Conservation (phyloP, 1,140 invertebrate species). For the Diabrotica undecimpunctata region DNA sequence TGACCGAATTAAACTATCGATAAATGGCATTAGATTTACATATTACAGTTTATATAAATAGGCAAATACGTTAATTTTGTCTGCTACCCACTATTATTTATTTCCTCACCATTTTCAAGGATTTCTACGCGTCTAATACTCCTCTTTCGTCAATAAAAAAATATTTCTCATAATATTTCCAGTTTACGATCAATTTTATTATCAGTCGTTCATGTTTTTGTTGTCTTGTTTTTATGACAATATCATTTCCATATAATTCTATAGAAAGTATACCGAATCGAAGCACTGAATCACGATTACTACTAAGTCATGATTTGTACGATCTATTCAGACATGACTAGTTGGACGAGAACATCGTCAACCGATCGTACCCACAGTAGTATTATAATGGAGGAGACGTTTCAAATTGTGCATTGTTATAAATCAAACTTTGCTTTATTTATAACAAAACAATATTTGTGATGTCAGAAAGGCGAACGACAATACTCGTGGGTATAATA, state of each 20-base stretch:
- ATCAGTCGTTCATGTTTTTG: neutral
- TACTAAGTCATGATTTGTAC: slow-evolving; percentile 17
- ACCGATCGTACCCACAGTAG: slow-evolving; percentile 13
- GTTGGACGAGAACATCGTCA: slow-evolving; percentile 14
- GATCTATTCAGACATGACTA: slow-evolving; percentile 20
- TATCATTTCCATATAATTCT: slow-evolving; percentile 19
- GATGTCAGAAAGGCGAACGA: too few relatives aligned
- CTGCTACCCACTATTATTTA: too few relatives aligned
- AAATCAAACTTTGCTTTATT: slow-evolving; percentile 5
- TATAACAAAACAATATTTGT: neutral
- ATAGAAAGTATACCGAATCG: slow-evolving; percentile 8
- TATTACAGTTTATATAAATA: too few relatives aligned
- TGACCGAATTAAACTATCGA: too few relatives aligned
- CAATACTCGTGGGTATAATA: too few relatives aligned
- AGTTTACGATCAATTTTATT: neutral
- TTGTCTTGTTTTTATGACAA: slow-evolving; percentile 10
- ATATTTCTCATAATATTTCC: neutral
- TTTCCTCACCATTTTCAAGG: too few relatives aligned
- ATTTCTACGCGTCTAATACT: too few relatives aligned
- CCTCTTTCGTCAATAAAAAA: neutral
- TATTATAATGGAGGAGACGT: slow-evolving; percentile 13
- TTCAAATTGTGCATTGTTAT: slow-evolving; percentile 19
- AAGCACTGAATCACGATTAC: slow-evolving; percentile 17
- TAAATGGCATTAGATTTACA: too few relatives aligned
- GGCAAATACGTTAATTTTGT: too few relatives aligned